Conservation (phyloP, 1,140 invertebrate genomes). For the Cardiocondyla obscurior region DNA sequence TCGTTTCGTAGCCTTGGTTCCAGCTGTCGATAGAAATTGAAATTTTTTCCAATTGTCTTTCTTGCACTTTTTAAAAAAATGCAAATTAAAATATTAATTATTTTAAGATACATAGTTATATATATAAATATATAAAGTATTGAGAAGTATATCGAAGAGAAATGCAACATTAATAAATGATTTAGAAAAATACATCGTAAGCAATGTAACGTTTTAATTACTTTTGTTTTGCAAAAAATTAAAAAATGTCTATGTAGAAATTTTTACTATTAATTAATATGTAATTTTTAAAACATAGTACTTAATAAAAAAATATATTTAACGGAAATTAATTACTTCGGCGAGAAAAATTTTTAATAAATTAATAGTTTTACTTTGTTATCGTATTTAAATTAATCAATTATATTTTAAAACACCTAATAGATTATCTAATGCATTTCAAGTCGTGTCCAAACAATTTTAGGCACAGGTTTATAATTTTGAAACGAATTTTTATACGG, state of each 20-base stretch:
- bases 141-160: background rate
- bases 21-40: background rate
- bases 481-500: slow-evolving; percentile 17
- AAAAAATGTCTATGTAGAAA: slow-evolving; percentile 17
- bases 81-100: background rate
- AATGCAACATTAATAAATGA: background rate
- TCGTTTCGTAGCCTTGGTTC: slow-evolving; percentile 34
- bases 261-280: background rate
- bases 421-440: slow-evolving; percentile 11
- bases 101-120: background rate
- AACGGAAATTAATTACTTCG: background rate
- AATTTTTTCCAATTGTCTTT: background rate
- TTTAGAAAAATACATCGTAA: background rate
- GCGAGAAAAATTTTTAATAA: slow-evolving; percentile 1
- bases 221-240: slow-evolving; percentile 3
- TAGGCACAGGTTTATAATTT: slow-evolving; percentile 51
- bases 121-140: background rate
- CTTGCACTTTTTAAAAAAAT: background rate
- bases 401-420: background rate
- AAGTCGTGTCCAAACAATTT: slow-evolving; percentile 5
- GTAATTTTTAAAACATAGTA: slow-evolving; percentile 12
- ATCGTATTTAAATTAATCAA: background rate
- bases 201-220: background rate
- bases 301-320: background rate
- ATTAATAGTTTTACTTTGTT: background rate